Percentiles rank a stretch among this genome's conserved stretches.
Evolutionary conservation across 2,113 vertebrate genomes (phyloP).

Genomic region (Micromys minutus): DNA sequence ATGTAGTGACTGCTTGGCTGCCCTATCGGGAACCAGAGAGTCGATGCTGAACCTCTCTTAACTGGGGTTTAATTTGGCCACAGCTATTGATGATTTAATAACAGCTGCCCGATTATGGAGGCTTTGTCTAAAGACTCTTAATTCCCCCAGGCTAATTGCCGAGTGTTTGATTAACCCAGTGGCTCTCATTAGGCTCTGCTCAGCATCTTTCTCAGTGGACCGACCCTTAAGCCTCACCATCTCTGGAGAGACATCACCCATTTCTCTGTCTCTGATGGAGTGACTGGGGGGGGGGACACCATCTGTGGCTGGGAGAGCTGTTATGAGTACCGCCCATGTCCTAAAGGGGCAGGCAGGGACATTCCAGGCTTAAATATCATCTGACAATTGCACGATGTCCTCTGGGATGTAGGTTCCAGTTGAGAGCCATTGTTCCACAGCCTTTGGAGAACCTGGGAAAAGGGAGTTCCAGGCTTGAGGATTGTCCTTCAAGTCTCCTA

Average conservation of each 20-base stretch:
- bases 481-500: background rate
- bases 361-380: background rate
- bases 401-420: background rate
- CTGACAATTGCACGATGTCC: background rate
- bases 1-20: background rate
- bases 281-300: background rate
- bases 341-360: background rate
- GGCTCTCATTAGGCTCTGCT: conserved; percentile 57
- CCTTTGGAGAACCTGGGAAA: background rate
- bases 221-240: background rate
- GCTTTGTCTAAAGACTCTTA: conserved; percentile 62
- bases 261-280: background rate
- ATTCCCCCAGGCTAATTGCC: conserved; percentile 69
- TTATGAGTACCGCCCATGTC: background rate
- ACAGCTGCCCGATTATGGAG: conserved; percentile 68
- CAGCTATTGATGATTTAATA: conserved; percentile 75
- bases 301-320: background rate
- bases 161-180: conserved; percentile 64
- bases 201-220: conserved; percentile 26
- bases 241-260: background rate
- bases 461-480: background rate
- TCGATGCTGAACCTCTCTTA: conserved; percentile 20
- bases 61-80: conserved; percentile 59
- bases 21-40: background rate
- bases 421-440: background rate